Conservation (phyloP, 2,888 invertebrate species). For the Pristionchus japonicus region DNA sequence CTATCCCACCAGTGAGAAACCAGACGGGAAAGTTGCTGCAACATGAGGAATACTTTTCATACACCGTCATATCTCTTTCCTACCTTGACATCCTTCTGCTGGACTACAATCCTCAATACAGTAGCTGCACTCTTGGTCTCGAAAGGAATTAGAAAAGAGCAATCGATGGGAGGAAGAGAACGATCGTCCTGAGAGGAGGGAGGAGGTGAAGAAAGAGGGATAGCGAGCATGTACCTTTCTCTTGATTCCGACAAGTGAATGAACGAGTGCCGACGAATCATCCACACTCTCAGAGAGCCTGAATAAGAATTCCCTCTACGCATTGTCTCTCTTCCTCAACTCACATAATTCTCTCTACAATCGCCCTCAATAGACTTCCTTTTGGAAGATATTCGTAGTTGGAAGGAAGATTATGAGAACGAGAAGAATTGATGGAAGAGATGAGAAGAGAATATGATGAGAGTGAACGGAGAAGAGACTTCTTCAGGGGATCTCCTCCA, state of each 20-base stretch:
- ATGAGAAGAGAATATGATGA: neutral
- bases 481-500: neutral
- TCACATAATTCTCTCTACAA: slow-evolving; percentile 24
- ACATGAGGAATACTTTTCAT: neutral
- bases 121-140: neutral
- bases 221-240: neutral
- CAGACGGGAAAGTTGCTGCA: slow-evolving; percentile 33
- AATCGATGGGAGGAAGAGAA: slow-evolving; percentile 46
- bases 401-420: slow-evolving; percentile 10
- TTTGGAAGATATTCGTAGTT: slow-evolving; percentile 31
- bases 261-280: neutral
- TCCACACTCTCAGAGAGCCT: neutral
- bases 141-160: slow-evolving; percentile 28
- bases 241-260: neutral
- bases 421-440: slow-evolving; percentile 9
- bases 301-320: neutral
- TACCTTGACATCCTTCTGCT: slow-evolving; percentile 39
- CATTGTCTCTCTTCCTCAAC: neutral
- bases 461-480: slow-evolving; percentile 9
- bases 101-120: neutral
- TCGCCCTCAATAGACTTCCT: neutral
- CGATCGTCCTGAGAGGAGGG: too few relatives aligned
- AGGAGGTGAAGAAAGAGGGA: too few relatives aligned
- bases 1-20: neutral
- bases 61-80: neutral